These are phyloP conservation scores for Pseudochaenichthys georgianus DNA, from an alignment of 2,797 vertebrate genomes.

Conservation along the genomic window DNA sequence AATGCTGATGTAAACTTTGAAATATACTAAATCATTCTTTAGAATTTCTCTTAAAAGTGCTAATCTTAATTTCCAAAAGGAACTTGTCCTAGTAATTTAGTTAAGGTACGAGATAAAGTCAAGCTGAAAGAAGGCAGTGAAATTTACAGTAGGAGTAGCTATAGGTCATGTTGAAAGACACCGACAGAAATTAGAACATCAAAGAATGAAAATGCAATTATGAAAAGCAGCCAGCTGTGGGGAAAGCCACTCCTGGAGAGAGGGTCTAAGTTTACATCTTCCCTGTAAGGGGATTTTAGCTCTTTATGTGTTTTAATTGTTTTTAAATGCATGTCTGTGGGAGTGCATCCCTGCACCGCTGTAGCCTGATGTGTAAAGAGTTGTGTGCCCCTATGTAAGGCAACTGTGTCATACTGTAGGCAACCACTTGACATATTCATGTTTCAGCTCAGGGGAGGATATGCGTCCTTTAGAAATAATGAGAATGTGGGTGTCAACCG, in stretches of 20 bases:
- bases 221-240: constrained; percentile 7
- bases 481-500: background rate
- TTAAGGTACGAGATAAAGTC: background rate
- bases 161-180: constrained; percentile 36
- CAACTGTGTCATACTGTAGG: constrained; percentile 11
- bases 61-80: background rate
- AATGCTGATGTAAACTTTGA: background rate
- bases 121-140: background rate
- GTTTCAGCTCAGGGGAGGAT: background rate
- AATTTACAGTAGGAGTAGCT: constrained; percentile 2
- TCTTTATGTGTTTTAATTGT: constrained; percentile 1
- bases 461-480: constrained; percentile 1
- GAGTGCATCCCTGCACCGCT: constrained; percentile 30
- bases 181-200: background rate
- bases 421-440: constrained; percentile 17
- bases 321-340: constrained; percentile 17
- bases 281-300: constrained; percentile 1
- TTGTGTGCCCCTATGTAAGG: constrained; percentile 29
- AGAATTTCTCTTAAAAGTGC: background rate
- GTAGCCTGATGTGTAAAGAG: constrained; percentile 49
- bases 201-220: constrained; percentile 44
- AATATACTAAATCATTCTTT: background rate
- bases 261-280: constrained; percentile 1
- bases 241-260: constrained; percentile 14
- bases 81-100: background rate